These are phyloP conservation scores for Agrotis puta DNA, from an alignment of 2,888 invertebrate genomes.

Conservation along the genomic window DNA sequence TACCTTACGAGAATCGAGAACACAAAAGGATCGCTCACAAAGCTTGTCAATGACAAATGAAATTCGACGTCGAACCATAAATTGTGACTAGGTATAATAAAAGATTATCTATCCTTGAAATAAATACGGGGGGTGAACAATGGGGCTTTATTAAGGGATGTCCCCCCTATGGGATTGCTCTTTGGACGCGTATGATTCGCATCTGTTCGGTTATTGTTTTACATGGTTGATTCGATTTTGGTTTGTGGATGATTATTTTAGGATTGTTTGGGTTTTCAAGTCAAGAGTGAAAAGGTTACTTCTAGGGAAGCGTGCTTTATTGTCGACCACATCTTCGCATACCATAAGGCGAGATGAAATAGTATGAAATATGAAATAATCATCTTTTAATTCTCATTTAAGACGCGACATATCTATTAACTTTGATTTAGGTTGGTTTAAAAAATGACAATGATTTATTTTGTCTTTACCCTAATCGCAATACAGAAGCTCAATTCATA, in stretches of 20 bases:
- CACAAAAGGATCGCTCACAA: slow-evolving; percentile 68
- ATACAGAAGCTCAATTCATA: neutral
- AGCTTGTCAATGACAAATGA: slow-evolving; percentile 84
- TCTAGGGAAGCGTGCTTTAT: too few relatives aligned
- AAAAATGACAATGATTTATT: neutral
- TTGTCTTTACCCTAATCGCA: too few relatives aligned
- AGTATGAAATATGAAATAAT: neutral
- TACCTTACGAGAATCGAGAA: slow-evolving; percentile 54
- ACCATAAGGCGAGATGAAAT: too few relatives aligned
- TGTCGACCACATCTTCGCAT: too few relatives aligned
- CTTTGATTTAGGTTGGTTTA: neutral
- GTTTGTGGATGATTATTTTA: slow-evolving; percentile 2
- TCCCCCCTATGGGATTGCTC: slow-evolving; percentile 55
- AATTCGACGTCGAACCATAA: slow-evolving; percentile 85
- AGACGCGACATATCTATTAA: too few relatives aligned
- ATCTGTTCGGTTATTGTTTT: slow-evolving; percentile 67
- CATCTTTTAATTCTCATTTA: neutral
- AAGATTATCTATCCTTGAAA: slow-evolving; percentile 88
- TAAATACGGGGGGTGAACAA: slow-evolving; percentile 88
- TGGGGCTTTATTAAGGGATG: slow-evolving; percentile 85
- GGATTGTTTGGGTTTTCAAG: slow-evolving; percentile 4
- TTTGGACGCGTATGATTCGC: slow-evolving; percentile 57
- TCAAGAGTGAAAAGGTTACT: too few relatives aligned
- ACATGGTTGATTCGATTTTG: slow-evolving; percentile 44
- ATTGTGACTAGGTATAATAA: slow-evolving; percentile 87